These are phyloP conservation scores for Oligia latruncula DNA, from an alignment of 2,888 invertebrate species.

Conservation along the genomic window DNA sequence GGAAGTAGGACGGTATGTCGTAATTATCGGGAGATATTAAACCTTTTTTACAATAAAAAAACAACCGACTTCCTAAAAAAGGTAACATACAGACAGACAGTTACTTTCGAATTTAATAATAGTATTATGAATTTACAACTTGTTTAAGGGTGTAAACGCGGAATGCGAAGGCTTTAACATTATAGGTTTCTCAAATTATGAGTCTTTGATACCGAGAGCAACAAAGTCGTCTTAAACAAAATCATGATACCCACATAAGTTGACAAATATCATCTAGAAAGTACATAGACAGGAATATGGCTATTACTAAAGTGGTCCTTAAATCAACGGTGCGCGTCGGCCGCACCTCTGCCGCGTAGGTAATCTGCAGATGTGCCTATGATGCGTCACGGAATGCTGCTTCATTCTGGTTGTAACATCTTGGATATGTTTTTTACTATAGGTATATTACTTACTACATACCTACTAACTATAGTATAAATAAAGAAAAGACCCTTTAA, in stretches of 20 bases:
- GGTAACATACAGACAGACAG: no score
- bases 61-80: no score
- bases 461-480: no score
- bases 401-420: neutral
- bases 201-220: neutral
- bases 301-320: slow-evolving; percentile 46
- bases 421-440: neutral
- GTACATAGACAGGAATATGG: slow-evolving; percentile 39
- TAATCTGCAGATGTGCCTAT: slow-evolving; percentile 32
- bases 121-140: neutral
- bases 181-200: slow-evolving; percentile 1
- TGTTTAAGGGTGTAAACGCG: neutral
- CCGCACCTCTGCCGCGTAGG: slow-evolving; percentile 27
- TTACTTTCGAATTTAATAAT: no score
- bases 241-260: neutral
- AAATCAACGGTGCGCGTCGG: slow-evolving; percentile 8
- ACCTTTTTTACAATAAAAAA: no score
- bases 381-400: slow-evolving; percentile 5
- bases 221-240: neutral
- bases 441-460: no score
- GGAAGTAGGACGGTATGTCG: no score
- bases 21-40: no score
- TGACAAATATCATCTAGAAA: slow-evolving; percentile 6
- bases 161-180: neutral
- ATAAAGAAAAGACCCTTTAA: no score